These are phyloP conservation scores for Drosophila emarginata DNA, from an alignment of 2,888 invertebrate genomes.

Conservation along the genomic window DNA sequence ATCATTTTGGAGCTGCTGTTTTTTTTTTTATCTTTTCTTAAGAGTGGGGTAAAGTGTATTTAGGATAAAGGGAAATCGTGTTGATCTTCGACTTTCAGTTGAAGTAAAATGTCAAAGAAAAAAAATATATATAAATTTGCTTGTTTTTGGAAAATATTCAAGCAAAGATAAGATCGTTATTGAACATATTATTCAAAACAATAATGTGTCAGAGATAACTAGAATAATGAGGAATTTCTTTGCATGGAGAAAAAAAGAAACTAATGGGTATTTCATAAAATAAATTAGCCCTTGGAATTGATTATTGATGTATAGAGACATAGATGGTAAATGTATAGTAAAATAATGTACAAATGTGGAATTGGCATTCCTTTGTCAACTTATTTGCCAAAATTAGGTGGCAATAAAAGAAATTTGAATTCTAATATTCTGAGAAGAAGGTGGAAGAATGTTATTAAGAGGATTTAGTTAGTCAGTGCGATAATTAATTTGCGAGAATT, in stretches of 20 bases:
- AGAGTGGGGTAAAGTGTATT: neutral
- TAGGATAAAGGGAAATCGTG: conserved; percentile 39
- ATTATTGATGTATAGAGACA: too few relatives aligned
- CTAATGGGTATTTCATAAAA: too few relatives aligned
- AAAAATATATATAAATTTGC: neutral
- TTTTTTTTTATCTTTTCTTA: neutral
- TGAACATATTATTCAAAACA: neutral
- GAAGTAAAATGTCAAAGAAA: conserved; percentile 45
- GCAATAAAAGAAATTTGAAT: too few relatives aligned
- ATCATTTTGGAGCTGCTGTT: conserved; percentile 60
- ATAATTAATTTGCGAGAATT: too few relatives aligned
- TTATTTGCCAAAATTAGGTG: too few relatives aligned
- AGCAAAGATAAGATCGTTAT: neutral
- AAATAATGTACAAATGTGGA: too few relatives aligned
- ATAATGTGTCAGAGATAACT: neutral
- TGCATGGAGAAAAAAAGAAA: neutral
- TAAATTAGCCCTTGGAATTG: too few relatives aligned
- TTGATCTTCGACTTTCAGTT: conserved; percentile 49
- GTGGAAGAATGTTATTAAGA: too few relatives aligned
- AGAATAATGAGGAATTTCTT: neutral
- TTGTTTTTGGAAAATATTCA: neutral
- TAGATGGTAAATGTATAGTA: too few relatives aligned
- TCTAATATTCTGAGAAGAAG: too few relatives aligned
- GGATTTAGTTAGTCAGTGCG: too few relatives aligned
- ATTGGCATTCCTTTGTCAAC: too few relatives aligned